Base-by-base conservation (phyloP, 2,113 vertebrate species). In the Ifrita kowaldi region DNA sequence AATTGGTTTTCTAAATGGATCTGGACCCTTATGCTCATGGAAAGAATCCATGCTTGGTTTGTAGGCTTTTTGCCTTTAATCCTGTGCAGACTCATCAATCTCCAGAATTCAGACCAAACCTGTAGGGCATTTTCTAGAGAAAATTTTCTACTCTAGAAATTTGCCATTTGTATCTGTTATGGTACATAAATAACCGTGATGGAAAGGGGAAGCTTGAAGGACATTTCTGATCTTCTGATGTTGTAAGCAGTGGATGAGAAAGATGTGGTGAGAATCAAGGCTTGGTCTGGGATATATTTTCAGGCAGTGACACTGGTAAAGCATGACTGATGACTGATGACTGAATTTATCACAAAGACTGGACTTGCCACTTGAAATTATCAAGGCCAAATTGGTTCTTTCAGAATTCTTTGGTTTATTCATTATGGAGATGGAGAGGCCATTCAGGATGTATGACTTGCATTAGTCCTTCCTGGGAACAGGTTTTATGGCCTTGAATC, bases 241-340 rank as follows among this genome's bases (percentile, higher is more conserved):
- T 24, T 65, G 4, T 13, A 30, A 68, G 21, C 4, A 28, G 27
- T n/a, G 17, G n/a, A 65, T 52, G 35, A 87, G 50, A 84, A 64
- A 42, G 37, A 18, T 5, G 6, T 0, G 9, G 27, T 32, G 44
- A 26, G 5, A 41, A 52, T 35, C 53, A 60, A 26, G 19, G 22
- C 42, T 70, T 87, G 32, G 20, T 18, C 24, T 42, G 33, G 26
- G n/a, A 53, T 11, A 5, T 19, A 17, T 80, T 87, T 87, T 65
- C 41, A 81, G 33, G 20, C 70, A 42, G 16, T 23, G 41, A 47
- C 39, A 8, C 2, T 70, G 37, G 15, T 49, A 46, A 67, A 42
- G 21, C 0, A 0, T 33, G 49, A 41, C 16, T 59, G 44, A 0
- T 39, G 53, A 37, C 20, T 50, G 44, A 47, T 69, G 37, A 12